A percentile compares a stretch with the other conserved stretches of the same genome.
Evolutionary conservation across 92 coral and sea anemone genomes (phyloP).

Genomic region (Palythoa grandis): DNA sequence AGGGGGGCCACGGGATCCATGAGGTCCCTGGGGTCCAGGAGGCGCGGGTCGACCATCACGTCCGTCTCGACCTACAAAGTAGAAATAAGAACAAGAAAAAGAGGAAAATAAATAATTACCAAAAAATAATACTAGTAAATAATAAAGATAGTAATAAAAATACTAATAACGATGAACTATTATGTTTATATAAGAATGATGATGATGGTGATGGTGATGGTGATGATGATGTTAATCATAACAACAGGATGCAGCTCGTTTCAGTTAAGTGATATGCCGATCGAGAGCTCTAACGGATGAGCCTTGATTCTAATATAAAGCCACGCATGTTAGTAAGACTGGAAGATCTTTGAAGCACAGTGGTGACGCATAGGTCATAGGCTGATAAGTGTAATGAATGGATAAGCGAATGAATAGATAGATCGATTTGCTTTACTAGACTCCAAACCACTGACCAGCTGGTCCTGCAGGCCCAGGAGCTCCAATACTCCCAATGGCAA

Average conservation of each 20-base stretch:
- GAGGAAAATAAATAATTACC: neutral
- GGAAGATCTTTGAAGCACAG: no score
- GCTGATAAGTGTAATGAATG: neutral
- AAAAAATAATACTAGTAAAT: neutral
- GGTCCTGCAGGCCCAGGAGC: conserved; percentile 34
- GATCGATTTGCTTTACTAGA: neutral
- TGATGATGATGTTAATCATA: no score
- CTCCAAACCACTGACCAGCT: conserved; percentile 23
- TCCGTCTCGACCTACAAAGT: conserved; percentile 23
- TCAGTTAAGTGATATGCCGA: no score
- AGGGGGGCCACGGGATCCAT: conserved; percentile 17
- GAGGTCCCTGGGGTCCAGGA: conserved; percentile 7
- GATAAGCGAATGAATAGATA: neutral
- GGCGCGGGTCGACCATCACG: conserved; percentile 23
- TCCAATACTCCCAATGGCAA: conserved; percentile 32
- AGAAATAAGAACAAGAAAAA: neutral
- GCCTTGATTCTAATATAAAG: no score
- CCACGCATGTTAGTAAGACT: no score
- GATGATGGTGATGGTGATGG: no score
- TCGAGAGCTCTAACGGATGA: no score
- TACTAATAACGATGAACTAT: no score
- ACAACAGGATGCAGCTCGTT: no score
- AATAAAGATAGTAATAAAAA: no score
- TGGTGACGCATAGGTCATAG: no score
- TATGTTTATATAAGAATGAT: no score